These are phyloP conservation scores for Forbesichthys papilliferus DNA, from an alignment of 2,113 vertebrate genomes.

Conservation along the genomic window DNA sequence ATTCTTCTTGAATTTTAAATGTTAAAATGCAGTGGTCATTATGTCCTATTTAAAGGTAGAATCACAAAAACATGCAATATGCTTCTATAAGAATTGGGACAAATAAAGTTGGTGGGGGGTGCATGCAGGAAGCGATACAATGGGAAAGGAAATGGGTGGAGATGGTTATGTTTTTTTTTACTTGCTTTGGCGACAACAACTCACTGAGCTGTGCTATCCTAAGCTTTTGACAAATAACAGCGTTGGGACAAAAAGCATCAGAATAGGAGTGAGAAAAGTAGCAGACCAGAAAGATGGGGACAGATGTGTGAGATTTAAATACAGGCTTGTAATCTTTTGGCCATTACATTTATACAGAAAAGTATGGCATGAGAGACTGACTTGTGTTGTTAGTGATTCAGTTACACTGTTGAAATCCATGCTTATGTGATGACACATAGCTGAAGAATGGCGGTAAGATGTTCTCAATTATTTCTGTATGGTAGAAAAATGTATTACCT, in stretches of 20 bases:
- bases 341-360: slow-evolving; percentile 42
- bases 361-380: slow-evolving; percentile 11
- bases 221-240: background rate
- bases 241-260: background rate
- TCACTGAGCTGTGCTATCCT: background rate
- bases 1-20: too few relatives aligned
- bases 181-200: slow-evolving; percentile 43
- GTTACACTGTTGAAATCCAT: slow-evolving; percentile 7
- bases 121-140: slow-evolving; percentile 72
- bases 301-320: slow-evolving; percentile 9
- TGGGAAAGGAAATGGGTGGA: slow-evolving; percentile 68
- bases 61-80: background rate
- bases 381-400: slow-evolving; percentile 8
- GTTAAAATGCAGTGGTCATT: too few relatives aligned
- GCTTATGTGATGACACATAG: slow-evolving; percentile 6
- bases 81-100: slow-evolving; percentile 8
- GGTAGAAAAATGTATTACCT: background rate
- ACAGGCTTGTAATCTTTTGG: slow-evolving; percentile 28
- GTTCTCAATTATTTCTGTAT: slow-evolving; percentile 11
- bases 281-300: background rate
- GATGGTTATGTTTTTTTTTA: slow-evolving; percentile 58
- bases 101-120: slow-evolving; percentile 20
- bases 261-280: background rate
- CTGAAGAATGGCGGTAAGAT: slow-evolving; percentile 68
- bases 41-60: too few relatives aligned